phyloP scores from a whole-genome alignment of 2,888 invertebrate species.

The Psylliodes chrysocephalus region DNA sequence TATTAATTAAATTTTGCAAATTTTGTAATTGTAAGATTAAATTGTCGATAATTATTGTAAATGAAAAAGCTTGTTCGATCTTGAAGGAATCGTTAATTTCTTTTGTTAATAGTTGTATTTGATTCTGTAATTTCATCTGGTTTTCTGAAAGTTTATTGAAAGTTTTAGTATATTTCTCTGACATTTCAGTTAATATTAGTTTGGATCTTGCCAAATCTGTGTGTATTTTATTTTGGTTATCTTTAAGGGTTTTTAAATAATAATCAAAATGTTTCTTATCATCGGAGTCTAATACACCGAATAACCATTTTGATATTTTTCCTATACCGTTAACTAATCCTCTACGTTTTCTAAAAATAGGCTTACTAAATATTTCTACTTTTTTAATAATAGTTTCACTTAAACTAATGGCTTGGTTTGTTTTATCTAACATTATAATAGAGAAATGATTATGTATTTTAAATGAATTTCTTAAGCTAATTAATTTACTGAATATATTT shows the following conservation, averaged over 20 bases:
- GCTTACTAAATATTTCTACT: not conserved
- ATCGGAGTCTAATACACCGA: not conserved
- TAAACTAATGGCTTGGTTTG: not conserved
- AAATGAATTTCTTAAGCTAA: not conserved
- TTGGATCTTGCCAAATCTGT: not conserved
- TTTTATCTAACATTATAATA: too few species aligned
- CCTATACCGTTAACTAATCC: not conserved
- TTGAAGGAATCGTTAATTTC: too few species aligned
- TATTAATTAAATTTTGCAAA: too few species aligned
- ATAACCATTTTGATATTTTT: too few species aligned
- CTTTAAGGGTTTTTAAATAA: not conserved
- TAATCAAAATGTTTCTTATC: too few species aligned
- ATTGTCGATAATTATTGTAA: too few species aligned
- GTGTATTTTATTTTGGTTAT: not conserved
- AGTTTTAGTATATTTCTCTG: not conserved
- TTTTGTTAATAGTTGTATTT: not conserved
- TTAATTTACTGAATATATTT: not conserved
- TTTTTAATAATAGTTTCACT: not conserved
- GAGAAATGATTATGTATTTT: not conserved
- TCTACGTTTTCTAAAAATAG: not conserved
- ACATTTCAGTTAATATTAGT: not conserved
- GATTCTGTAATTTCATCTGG: not conserved
- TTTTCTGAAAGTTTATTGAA: constrained; percentile 6
- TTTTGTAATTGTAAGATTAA: too few species aligned
- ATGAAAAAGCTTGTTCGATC: not conserved